Conservation (phyloP, 2,888 invertebrate species). For the Choristoneura rosaceana region DNA sequence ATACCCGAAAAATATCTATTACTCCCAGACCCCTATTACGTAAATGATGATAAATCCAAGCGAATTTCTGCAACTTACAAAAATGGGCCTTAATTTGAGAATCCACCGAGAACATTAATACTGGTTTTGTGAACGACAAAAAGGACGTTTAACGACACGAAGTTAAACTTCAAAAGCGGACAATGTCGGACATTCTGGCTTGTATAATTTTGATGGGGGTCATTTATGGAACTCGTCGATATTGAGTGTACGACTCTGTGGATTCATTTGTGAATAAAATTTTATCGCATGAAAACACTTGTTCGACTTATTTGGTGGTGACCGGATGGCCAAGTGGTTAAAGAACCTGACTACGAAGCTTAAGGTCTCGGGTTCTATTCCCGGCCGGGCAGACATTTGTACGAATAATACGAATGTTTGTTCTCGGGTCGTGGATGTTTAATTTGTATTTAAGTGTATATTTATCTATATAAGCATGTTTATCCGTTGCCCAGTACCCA, state of each 20-base stretch:
- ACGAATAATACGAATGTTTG: too few relatives aligned
- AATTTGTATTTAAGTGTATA: too few relatives aligned
- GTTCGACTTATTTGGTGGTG: too few relatives aligned
- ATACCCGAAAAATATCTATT: neutral
- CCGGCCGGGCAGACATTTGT: too few relatives aligned
- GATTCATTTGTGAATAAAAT: too few relatives aligned
- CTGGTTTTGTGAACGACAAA: constrained; percentile 60
- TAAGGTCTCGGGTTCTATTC: too few relatives aligned
- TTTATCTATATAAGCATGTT: too few relatives aligned
- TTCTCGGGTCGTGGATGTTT: too few relatives aligned
- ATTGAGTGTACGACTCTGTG: neutral
- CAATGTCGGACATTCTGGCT: constrained; percentile 44
- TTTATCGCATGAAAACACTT: neutral
- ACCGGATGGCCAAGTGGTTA: too few relatives aligned
- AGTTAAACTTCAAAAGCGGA: constrained; percentile 50
- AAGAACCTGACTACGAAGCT: too few relatives aligned
- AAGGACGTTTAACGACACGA: constrained; percentile 58
- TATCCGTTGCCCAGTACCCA: too few relatives aligned
- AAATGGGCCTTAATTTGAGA: constrained; percentile 33
- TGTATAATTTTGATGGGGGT: constrained; percentile 48
- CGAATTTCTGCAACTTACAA: constrained; percentile 13
- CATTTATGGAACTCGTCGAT: constrained; percentile 28
- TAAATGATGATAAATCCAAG: constrained; percentile 33
- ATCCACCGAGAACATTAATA: constrained; percentile 55
- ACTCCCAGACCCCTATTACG: constrained; percentile 14